Evolutionary conservation across 37 sponge, comb jelly and placozoan genomes (phyloP), one percentile per base, ranked within the genome.

Genomic region (Bolinopsis microptera): DNA sequence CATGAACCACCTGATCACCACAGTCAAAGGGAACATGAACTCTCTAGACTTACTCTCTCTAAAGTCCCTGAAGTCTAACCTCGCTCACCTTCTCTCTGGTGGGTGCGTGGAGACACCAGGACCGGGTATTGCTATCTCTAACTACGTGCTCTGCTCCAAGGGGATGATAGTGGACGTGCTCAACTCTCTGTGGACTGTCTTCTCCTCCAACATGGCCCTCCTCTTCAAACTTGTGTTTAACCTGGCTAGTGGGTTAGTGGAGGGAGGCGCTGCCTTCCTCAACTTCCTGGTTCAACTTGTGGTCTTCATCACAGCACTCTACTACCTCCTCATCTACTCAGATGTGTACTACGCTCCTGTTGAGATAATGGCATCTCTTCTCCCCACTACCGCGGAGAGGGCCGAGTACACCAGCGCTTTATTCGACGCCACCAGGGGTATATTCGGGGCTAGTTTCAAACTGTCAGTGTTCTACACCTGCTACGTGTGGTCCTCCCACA

Each of bases 261-360:
- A 82, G 83, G 83, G 83, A 35, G 83, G 83, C 3, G 83, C 83
- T 21, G 83, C 83, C 5, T 82, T 82, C 38, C 38, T 82, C 38
- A 82, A 82, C 83, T 82, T 82, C 38, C 38, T 82, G 0, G 83
- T 82, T 32, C 83, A 82, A 36, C 30, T 82, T 21, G 82, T 98
- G 76, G 94, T 98, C 18, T 98, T 98, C 94, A 67, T 98, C 86
- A 96, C 97, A 0, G 94, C 99, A n/a, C 94, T 98, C 39, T 98
- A 96, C 93, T 98, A 97, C 93, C 93, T 98, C 69, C 93, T 98
- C 82, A 76, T 67, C 48, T 93, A 94, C 83, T 97, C 99, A 2
- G 94, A 94, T 37, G 83, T 94, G 28, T 37, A 94, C 48, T 98
- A 97, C 93, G 94, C 96, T 0, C 97, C 96, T 0, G 93, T 96